These are phyloP conservation scores for Rissa tridactyla DNA, from an alignment of 2,113 vertebrate species.

Conservation along the genomic window DNA sequence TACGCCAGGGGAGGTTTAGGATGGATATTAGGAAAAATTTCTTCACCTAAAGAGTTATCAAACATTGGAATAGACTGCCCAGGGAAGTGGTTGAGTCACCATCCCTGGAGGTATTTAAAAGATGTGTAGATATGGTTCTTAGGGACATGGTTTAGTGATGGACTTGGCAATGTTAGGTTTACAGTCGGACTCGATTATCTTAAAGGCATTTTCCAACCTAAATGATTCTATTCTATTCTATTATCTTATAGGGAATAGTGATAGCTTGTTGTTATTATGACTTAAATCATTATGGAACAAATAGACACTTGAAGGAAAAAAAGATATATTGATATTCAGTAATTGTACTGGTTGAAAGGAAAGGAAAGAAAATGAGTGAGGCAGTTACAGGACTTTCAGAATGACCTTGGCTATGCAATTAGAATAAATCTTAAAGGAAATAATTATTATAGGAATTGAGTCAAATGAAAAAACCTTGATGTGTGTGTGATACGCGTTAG, in stretches of 20 bases:
- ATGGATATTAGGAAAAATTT: no score
- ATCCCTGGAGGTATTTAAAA: not conserved
- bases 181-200: rapidly evolving
- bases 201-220: not conserved
- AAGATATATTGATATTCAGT: not conserved
- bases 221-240: not conserved
- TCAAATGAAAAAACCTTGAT: constrained; percentile 1
- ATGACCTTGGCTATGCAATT: not conserved
- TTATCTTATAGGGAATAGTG: not conserved
- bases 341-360: not conserved
- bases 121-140: rapidly evolving
- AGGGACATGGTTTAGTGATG: not conserved
- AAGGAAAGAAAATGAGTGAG: not conserved
- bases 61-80: not conserved
- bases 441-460: constrained; percentile 7
- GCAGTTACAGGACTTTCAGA: not conserved
- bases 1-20: no score
- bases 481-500: not conserved
- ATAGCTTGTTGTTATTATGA: not conserved
- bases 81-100: not conserved
- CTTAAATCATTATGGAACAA: not conserved
- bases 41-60: not conserved
- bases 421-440: constrained; percentile 31
- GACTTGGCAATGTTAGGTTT: not conserved
- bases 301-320: not conserved